Percentiles rank a stretch among this genome's conserved stretches.
Conservation (phyloP, 1,140 invertebrate species). For the Cherax quadricarinatus region DNA sequence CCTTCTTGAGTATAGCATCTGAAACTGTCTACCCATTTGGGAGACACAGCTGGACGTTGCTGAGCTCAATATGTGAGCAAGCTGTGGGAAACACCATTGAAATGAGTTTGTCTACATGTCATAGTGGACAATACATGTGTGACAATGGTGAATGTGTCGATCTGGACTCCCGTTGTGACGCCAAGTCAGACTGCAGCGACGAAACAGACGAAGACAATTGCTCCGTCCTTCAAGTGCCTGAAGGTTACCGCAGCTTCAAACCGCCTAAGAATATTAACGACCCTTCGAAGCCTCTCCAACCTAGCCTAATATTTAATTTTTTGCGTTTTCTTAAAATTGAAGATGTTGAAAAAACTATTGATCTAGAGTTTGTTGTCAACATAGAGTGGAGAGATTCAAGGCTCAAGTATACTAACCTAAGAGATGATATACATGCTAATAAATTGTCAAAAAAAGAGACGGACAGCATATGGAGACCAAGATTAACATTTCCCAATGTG, state of each 20-base stretch:
- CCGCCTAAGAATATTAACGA: slow-evolving; percentile 34
- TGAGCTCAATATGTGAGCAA: slow-evolving; percentile 8
- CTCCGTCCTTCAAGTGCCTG: slow-evolving; percentile 6
- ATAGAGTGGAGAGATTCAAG: slow-evolving; percentile 39
- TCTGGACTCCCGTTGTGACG: slow-evolving; percentile 17
- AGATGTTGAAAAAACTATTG: slow-evolving; percentile 33
- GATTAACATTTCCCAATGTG: slow-evolving; percentile 41
- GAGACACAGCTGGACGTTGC: slow-evolving; percentile 8
- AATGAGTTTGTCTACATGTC: slow-evolving; percentile 33
- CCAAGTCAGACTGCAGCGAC: slow-evolving; percentile 35
- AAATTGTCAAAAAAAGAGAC: slow-evolving; percentile 22
- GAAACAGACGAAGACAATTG: slow-evolving; percentile 58
- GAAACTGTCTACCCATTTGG: slow-evolving; percentile 35
- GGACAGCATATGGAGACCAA: slow-evolving; percentile 15
- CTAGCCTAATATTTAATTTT: neutral
- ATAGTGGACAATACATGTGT: slow-evolving; percentile 35
- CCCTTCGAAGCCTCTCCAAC: slow-evolving; percentile 8
- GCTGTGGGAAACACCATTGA: neutral
- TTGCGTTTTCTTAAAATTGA: slow-evolving; percentile 38
- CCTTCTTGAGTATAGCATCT: neutral
- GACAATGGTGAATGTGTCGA: slow-evolving; percentile 33
- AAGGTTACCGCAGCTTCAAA: slow-evolving; percentile 32
- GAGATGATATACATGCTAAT: slow-evolving; percentile 42
- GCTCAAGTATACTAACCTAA: slow-evolving; percentile 30
- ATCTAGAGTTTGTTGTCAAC: slow-evolving; percentile 29